phyloP scores from a whole-genome alignment of 2,888 invertebrate genomes.

The Tachina grossa region DNA sequence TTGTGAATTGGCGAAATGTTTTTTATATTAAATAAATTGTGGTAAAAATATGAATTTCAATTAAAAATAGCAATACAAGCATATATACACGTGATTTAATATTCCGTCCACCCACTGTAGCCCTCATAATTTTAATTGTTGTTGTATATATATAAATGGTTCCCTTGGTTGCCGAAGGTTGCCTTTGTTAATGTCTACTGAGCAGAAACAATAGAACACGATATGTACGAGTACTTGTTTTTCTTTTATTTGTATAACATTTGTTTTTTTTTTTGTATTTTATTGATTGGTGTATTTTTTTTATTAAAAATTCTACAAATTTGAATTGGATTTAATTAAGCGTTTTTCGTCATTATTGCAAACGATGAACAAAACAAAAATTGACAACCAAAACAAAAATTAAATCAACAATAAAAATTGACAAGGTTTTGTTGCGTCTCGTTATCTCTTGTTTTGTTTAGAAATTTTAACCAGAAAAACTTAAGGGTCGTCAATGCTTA shows the following conservation, averaged over 20 bases:
- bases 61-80: neutral
- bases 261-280: conserved; percentile 56
- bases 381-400: too few species aligned
- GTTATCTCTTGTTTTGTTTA: neutral
- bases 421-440: conserved; percentile 1
- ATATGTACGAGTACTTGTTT: conserved; percentile 17
- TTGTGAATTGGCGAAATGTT: too few species aligned
- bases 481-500: neutral
- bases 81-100: neutral
- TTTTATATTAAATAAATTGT: neutral
- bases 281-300: conserved; percentile 56
- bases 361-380: conserved; percentile 15
- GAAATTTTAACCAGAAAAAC: neutral
- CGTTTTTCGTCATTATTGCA: neutral
- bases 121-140: conserved; percentile 12
- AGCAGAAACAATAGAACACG: conserved; percentile 48
- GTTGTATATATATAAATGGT: conserved; percentile 26
- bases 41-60: neutral
- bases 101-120: conserved; percentile 28
- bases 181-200: conserved; percentile 54
- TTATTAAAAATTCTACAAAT: conserved; percentile 18
- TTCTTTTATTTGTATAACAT: conserved; percentile 18
- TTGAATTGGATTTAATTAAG: neutral
- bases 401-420: neutral
- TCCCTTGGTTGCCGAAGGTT: conserved; percentile 65